Base-by-base conservation (phyloP, 2,113 vertebrate genomes). In the Ornithorhynchus anatinus region DNA sequence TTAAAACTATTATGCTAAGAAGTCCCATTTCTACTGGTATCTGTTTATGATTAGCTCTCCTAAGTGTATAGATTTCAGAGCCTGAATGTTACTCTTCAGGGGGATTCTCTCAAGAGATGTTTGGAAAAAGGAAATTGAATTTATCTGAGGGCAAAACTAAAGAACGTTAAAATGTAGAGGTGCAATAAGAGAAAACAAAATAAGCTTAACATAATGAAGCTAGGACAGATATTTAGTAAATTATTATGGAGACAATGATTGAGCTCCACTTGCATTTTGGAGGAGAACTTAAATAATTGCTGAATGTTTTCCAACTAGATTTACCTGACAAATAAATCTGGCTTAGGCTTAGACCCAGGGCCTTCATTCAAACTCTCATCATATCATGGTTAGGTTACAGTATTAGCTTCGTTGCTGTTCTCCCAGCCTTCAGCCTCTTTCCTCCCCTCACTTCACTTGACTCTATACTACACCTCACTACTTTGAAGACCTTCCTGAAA, bases 201-300 rank as follows among this genome's bases (percentile, higher is more conserved):
- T 40, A 59, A 88, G 85, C 79, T 84, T 65, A 80, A 82, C 89
- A 77, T 86, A 84, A 88, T 82, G 82, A 77, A 81, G 80, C 66
- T 84, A 89, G 88, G 70, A 59, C 86, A 63, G 80, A 73, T 75
- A 89, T 83, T 68, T 83, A 86, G 79, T 80, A 65, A 83, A 2
- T 87, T 56, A 88, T 88, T 89, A 86, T 89, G 87, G 89, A 89
- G 91, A 89, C 86, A 59, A 54, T 59, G 66, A 77, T 68, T 54
- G 81, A 84, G 86, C 83, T 79, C 70, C 82, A 84, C 85, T 88
- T 84, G 86, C 66, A 82, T 87, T 82, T 88, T 85, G 88, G 90
- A 81, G 80, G 82, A 53, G 83, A 86, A 88, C 80, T 86, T 86
- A 86, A 76, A 83, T 89, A 89, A 82, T 69, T 39, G 84, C 76